Evolutionary conservation across 2,797 vertebrate genomes (phyloP).

Genomic region (Chiloscyllium punctatum): DNA sequence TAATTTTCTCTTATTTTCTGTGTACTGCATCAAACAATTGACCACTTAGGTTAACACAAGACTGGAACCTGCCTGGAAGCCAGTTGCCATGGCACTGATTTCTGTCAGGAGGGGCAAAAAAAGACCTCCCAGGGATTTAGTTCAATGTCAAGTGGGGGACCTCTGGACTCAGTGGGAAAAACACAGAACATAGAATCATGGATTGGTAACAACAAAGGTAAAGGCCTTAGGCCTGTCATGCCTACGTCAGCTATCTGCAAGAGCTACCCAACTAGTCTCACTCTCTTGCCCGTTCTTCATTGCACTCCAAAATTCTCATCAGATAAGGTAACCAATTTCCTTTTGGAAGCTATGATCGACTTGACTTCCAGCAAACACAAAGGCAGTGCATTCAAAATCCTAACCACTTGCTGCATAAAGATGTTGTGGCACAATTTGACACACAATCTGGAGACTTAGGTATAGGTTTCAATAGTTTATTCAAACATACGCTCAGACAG

Average conservation of each 20-base stretch:
- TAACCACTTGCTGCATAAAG: not conserved
- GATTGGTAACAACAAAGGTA: not conserved
- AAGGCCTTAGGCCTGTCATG: not conserved
- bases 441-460: too few species aligned
- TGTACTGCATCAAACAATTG: not conserved
- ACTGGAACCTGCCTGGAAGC: not conserved
- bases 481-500: too few species aligned
- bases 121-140: not conserved
- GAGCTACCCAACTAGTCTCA: not conserved
- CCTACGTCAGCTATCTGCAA: not conserved
- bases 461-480: too few species aligned
- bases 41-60: not conserved
- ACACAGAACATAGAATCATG: not conserved
- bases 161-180: not conserved
- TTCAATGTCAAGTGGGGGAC: not conserved
- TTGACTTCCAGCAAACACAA: not conserved
- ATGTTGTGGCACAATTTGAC: too few species aligned
- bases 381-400: not conserved
- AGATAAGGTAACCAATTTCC: not conserved
- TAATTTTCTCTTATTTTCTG: not conserved
- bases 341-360: not conserved
- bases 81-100: not conserved
- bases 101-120: not conserved
- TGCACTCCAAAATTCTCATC: not conserved
- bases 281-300: too few species aligned